These are phyloP conservation scores for Pseudorectes ferrugineus DNA, from an alignment of 2,113 vertebrate species.

Conservation along the genomic window DNA sequence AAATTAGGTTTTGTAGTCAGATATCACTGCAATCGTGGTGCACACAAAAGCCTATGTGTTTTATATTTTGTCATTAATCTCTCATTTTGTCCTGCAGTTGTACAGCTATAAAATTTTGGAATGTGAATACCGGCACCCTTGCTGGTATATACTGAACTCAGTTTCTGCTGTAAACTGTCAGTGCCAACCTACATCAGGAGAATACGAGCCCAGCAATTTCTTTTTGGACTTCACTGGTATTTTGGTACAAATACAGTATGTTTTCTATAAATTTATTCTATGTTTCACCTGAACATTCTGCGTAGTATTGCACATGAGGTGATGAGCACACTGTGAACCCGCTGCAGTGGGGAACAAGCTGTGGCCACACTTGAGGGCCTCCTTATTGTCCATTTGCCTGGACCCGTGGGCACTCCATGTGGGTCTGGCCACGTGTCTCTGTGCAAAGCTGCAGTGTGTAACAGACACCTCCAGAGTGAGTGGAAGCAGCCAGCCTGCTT, in stretches of 20 bases:
- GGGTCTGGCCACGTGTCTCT: not conserved
- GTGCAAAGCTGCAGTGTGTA: not conserved
- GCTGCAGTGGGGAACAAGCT: not conserved
- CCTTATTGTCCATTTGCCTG: not conserved
- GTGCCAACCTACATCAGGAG: not conserved
- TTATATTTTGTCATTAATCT: not conserved
- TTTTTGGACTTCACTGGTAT: not conserved
- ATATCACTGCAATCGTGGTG: not conserved
- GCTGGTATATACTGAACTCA: not conserved
- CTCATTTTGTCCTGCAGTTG: not conserved
- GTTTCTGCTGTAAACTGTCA: not conserved
- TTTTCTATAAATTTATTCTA: not conserved
- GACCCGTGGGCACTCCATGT: fast-evolving
- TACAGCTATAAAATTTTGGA: not conserved
- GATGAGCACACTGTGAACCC: not conserved
- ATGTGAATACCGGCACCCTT: not conserved
- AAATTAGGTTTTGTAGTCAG: not conserved
- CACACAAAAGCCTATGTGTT: not conserved
- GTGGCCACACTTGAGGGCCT: not conserved
- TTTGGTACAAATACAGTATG: not conserved
- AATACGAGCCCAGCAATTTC: not conserved
- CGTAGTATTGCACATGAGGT: not conserved
- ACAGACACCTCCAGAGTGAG: not conserved
- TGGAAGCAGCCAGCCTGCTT: not conserved
- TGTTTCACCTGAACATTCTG: not conserved